Percentiles rank a stretch among this genome's conserved stretches.
Evolutionary conservation across 2,888 invertebrate species (phyloP).

Genomic region (Scaptomyza caliginosa): DNA sequence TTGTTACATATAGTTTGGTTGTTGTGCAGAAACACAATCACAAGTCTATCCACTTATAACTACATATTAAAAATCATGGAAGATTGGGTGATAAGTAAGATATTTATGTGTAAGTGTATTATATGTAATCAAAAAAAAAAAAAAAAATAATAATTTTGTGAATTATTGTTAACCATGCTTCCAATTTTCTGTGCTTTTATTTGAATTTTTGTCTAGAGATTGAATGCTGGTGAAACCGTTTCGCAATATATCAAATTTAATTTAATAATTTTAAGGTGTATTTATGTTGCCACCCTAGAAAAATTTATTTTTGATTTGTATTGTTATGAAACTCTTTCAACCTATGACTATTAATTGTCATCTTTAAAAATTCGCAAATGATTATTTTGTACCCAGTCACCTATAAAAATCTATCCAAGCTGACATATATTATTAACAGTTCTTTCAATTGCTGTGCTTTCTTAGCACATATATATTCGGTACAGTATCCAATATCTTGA

Average conservation of each 20-base stretch:
- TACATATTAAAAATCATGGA: neutral
- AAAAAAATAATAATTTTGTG: conserved; percentile 20
- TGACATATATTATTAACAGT: too few species aligned
- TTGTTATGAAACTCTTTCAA: too few species aligned
- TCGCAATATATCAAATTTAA: conserved; percentile 60
- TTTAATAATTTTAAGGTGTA: conserved; percentile 47
- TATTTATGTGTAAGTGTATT: conserved; percentile 2
- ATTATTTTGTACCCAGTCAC: too few species aligned
- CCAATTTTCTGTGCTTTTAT: conserved; percentile 61
- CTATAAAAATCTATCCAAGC: too few species aligned
- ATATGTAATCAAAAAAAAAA: conserved; percentile 27
- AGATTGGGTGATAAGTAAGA: neutral
- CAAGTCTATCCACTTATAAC: conserved; percentile 12
- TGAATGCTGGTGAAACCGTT: conserved; percentile 38
- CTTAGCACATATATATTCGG: too few species aligned
- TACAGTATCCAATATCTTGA: too few species aligned
- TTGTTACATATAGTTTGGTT: neutral
- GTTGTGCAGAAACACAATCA: neutral
- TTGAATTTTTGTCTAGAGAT: conserved; percentile 28
- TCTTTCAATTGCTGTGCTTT: too few species aligned
- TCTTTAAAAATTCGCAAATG: too few species aligned
- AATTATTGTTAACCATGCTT: conserved; percentile 62
- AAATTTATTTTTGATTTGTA: too few species aligned
- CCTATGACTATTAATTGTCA: too few species aligned
- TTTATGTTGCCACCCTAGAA: too few species aligned